These are phyloP conservation scores for Altica lythri DNA, from an alignment of 2,888 invertebrate genomes.

Conservation along the genomic window DNA sequence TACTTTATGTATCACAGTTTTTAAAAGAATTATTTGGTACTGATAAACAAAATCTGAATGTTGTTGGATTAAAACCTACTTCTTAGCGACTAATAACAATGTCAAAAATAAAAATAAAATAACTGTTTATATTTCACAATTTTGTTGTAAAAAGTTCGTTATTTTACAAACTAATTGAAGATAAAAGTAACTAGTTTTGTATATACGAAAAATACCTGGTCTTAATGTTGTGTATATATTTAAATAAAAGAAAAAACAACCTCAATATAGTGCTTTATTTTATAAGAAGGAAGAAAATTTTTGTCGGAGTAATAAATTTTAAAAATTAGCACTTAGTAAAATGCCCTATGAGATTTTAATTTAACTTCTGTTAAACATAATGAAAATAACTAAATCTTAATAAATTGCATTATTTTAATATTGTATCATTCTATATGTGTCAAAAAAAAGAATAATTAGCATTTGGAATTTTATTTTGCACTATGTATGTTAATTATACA, in stretches of 20 bases:
- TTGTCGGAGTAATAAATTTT: conserved; percentile 27
- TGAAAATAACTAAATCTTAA: background rate
- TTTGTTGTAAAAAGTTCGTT: conserved; percentile 11
- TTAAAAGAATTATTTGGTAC: no score
- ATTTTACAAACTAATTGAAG: conserved; percentile 17
- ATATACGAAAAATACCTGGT: conserved; percentile 32
- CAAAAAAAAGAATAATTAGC: conserved; percentile 24
- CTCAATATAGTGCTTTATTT: conserved; percentile 36
- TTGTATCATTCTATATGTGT: conserved; percentile 27
- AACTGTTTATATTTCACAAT: no score
- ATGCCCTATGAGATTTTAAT: conserved; percentile 24
- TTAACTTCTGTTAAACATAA: background rate
- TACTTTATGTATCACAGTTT: no score
- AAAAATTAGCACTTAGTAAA: conserved; percentile 31
- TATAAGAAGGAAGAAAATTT: conserved; percentile 29
- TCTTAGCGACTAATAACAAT: no score
- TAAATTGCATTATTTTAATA: conserved; percentile 5
- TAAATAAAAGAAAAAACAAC: conserved; percentile 32
- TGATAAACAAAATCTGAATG: no score
- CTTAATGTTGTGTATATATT: conserved; percentile 38
- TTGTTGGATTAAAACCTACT: no score
- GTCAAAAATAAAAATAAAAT: no score
- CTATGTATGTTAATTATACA: conserved; percentile 38
- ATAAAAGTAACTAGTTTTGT: conserved; percentile 24
- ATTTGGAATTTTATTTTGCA: conserved; percentile 32